Base-by-base conservation (phyloP, 1,140 invertebrate species). In the Uloborus diversus region DNA sequence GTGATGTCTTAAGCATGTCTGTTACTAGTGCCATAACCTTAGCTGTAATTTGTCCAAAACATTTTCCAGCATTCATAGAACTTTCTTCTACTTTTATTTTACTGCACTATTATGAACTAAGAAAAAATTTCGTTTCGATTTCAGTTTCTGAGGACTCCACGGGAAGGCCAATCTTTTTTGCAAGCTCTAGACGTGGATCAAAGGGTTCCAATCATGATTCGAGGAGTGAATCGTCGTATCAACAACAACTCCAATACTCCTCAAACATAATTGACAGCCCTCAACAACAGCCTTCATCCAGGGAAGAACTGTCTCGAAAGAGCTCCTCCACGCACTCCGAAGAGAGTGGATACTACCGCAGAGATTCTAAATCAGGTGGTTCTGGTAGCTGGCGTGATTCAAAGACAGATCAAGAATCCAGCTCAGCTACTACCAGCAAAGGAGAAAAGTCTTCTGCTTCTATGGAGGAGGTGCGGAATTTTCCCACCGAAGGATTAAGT, bases 131-230 rank as follows among this genome's bases (percentile, higher is more conserved):
- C n/a, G n/a, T n/a, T n/a, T n/a, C n/a, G n/a, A n/a, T 56, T 56
- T 3, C 47, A 78, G 73, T 78, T 35, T 78, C 73, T 2, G 61
- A 56, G 66, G 73, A 78, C 57, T 65, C 73, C 1, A 78, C 73
- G 13, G 73, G 73, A 20, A 20, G 76, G 9, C 76, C 76, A 17
- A 79, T 79, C 53, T 79, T 79, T 30, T 79, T 79, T 28, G 76
- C 76, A 23, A 79, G 76, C 14, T 79, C 76, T 37, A 51, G 76
- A 23, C 51, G 76, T 5, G 76, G 64, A 14, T 79, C 76, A 2
- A 79, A 79, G 20, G 64, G 76, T 1, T 79, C 76, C 11, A 69
- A 59, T 14, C 33, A 47, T 3, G 65, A 78, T 17, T 7, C 59
- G 4, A 53, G 37, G 23, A 64, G 57, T n/a, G 71, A 76, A 4